Conservation (phyloP, 2,113 vertebrate species). For the Microcebus ravelobensis region DNA sequence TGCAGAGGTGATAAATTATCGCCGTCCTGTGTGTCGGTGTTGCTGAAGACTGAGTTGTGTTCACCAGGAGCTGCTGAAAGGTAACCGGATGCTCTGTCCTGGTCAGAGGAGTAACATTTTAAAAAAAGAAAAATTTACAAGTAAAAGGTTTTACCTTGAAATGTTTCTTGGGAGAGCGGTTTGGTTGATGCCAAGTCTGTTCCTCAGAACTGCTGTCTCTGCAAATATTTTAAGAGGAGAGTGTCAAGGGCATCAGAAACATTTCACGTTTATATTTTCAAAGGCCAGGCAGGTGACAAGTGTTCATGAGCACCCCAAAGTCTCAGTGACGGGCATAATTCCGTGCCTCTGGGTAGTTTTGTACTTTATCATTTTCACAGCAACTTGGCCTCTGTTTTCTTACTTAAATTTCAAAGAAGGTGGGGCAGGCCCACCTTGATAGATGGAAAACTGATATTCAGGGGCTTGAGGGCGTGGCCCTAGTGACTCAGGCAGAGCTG, state of each 20-base stretch:
- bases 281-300: not conserved
- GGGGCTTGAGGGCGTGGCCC: not conserved
- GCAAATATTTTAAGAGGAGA: slow-evolving; percentile 56
- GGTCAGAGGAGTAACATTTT: slow-evolving; percentile 8
- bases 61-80: slow-evolving; percentile 70
- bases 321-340: not conserved
- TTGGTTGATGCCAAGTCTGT: slow-evolving; percentile 24
- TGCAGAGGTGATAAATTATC: slow-evolving; percentile 88
- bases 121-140: not conserved
- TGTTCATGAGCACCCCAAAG: slow-evolving; percentile 9
- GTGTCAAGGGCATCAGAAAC: slow-evolving; percentile 44
- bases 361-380: not conserved
- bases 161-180: slow-evolving; percentile 6
- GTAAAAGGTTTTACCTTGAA: slow-evolving; percentile 50
- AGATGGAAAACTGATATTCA: not conserved
- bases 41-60: slow-evolving; percentile 80
- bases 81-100: slow-evolving; percentile 28
- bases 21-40: slow-evolving; percentile 76
- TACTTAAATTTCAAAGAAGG: slow-evolving; percentile 42
- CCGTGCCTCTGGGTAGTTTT: not conserved
- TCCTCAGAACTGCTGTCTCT: slow-evolving; percentile 40
- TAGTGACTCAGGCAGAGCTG: not conserved
- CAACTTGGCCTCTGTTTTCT: not conserved
- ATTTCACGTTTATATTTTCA: slow-evolving; percentile 51
- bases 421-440: not conserved